Percentiles rank a stretch among this genome's conserved stretches.
These are phyloP conservation scores for Battus philenor DNA, from an alignment of 1,140 invertebrate species.

Conservation along the genomic window DNA sequence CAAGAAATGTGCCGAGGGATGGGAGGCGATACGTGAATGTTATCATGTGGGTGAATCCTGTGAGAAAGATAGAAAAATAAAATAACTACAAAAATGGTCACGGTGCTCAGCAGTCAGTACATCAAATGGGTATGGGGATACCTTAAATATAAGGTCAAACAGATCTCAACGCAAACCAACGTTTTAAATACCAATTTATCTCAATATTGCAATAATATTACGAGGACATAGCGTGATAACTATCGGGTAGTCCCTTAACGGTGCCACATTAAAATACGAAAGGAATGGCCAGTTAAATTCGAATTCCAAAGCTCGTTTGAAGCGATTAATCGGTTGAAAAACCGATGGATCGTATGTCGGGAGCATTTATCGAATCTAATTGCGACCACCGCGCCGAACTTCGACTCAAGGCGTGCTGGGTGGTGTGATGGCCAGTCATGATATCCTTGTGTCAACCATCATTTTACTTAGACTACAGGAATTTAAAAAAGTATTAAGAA, in stretches of 20 bases:
- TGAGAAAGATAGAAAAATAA: too few species aligned
- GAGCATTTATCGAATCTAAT: slow-evolving; percentile 69
- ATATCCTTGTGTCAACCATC: slow-evolving; percentile 27
- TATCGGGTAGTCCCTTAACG: slow-evolving; percentile 41
- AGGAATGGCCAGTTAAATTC: slow-evolving; percentile 61
- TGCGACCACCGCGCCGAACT: slow-evolving; percentile 62
- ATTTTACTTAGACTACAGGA: too few species aligned
- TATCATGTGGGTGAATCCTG: too few species aligned
- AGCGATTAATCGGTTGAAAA: slow-evolving; percentile 64
- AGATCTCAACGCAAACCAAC: slow-evolving; percentile 14
- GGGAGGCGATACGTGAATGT: too few species aligned
- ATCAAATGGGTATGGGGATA: too few species aligned
- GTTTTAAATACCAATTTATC: slow-evolving; percentile 11
- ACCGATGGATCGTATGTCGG: slow-evolving; percentile 55
- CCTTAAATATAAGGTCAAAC: too few species aligned
- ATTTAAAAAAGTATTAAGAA: too few species aligned
- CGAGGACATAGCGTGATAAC: slow-evolving; percentile 39
- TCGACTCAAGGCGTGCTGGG: slow-evolving; percentile 46
- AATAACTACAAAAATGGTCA: too few species aligned
- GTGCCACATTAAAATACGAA: slow-evolving; percentile 56
- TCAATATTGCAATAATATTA: slow-evolving; percentile 11
- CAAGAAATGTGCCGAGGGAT: too few species aligned
- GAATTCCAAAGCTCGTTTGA: slow-evolving; percentile 55
- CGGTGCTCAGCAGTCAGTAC: too few species aligned
- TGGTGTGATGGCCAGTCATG: slow-evolving; percentile 44